phyloP scores from a whole-genome alignment of 2,888 invertebrate species.

The Leucoptera coffeella region DNA sequence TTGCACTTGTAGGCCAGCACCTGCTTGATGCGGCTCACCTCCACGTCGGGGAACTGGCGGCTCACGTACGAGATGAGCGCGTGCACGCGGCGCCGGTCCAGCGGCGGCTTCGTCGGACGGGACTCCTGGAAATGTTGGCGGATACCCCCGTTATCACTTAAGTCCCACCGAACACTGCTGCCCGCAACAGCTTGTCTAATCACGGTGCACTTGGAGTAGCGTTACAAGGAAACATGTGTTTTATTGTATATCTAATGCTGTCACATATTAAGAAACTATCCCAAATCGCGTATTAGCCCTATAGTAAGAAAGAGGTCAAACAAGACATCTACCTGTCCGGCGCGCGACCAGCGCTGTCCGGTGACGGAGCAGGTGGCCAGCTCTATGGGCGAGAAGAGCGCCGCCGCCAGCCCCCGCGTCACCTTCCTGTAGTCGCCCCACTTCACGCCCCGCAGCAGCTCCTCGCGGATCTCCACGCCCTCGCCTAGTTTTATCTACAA shows the following conservation, averaged over 20 bases:
- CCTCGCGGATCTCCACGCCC: constrained; percentile 67
- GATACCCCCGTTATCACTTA: too few relatives aligned
- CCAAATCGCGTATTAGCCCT: neutral
- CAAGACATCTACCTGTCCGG: constrained; percentile 65
- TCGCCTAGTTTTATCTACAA: constrained; percentile 66
- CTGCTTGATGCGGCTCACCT: constrained; percentile 70
- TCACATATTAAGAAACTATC: too few relatives aligned
- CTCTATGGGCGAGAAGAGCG: constrained; percentile 67
- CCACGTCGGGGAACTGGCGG: constrained; percentile 65
- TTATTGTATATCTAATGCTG: too few relatives aligned
- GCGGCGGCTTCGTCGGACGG: constrained; percentile 68
- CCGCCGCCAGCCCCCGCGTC: constrained; percentile 67
- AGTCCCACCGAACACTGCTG: too few relatives aligned
- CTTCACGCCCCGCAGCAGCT: constrained; percentile 63
- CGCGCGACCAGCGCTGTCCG: constrained; percentile 70
- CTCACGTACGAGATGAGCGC: constrained; percentile 72
- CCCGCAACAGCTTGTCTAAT: too few relatives aligned
- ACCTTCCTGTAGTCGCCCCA: constrained; percentile 71
- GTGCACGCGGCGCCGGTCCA: constrained; percentile 66
- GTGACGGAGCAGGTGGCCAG: constrained; percentile 70
- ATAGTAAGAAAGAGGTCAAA: constrained; percentile 35
- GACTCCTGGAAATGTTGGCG: too few relatives aligned
- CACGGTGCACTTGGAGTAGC: too few relatives aligned
- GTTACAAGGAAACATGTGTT: too few relatives aligned
- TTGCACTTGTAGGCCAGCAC: constrained; percentile 73